These are phyloP conservation scores for Istiophorus platypterus DNA, from an alignment of 2,113 vertebrate genomes.

Conservation along the genomic window DNA sequence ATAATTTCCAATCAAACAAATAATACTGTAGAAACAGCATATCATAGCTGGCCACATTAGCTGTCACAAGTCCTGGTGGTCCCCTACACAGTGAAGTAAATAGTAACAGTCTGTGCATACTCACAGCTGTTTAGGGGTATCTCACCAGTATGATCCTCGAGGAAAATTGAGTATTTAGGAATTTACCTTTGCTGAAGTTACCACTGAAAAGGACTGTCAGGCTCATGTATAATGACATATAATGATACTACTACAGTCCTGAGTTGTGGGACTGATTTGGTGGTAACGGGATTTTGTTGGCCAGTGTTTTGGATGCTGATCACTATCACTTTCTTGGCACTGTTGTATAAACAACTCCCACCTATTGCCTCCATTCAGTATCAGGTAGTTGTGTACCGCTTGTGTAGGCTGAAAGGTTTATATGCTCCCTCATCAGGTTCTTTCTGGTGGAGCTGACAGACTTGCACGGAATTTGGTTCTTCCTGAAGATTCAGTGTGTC, in stretches of 20 bases:
- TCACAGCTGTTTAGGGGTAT: background rate
- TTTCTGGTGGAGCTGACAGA: conserved; percentile 19
- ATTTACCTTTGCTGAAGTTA: conserved; percentile 7
- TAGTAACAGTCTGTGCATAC: background rate
- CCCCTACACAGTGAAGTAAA: background rate
- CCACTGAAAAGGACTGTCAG: conserved; percentile 28
- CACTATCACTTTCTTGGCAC: conserved; percentile 39
- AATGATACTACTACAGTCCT: conserved; percentile 23
- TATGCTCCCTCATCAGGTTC: conserved; percentile 43
- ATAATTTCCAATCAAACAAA: background rate
- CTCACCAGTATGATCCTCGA: background rate
- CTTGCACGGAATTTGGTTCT: conserved; percentile 57
- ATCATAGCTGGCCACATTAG: background rate
- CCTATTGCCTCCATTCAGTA: conserved; percentile 26
- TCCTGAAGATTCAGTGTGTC: conserved; percentile 36
- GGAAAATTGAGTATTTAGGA: background rate
- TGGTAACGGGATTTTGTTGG: conserved; percentile 40
- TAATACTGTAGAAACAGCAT: background rate
- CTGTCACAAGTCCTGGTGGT: background rate
- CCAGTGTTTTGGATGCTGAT: conserved; percentile 39
- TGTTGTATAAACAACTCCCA: conserved; percentile 14
- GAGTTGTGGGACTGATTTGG: conserved; percentile 40
- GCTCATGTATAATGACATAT: conserved; percentile 29
- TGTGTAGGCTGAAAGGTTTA: conserved; percentile 20
- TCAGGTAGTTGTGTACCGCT: conserved; percentile 31